These are phyloP conservation scores for Samia ricini DNA, from an alignment of 1,140 invertebrate genomes.

Conservation along the genomic window DNA sequence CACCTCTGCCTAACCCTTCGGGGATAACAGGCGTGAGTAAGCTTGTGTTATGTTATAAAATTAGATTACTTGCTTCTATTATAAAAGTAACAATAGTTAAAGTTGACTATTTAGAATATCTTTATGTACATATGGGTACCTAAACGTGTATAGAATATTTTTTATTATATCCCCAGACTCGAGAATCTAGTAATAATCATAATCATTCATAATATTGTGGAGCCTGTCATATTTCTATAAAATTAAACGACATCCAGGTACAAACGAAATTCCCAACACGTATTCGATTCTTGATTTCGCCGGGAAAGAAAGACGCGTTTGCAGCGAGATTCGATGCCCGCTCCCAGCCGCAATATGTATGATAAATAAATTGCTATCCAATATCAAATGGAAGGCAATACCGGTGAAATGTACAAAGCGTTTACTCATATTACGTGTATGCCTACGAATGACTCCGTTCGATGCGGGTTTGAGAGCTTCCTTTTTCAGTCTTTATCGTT, in stretches of 20 bases:
- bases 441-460: slow-evolving; percentile 24
- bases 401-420: slow-evolving; percentile 68
- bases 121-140: no score
- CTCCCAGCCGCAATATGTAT: slow-evolving; percentile 70
- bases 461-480: neutral
- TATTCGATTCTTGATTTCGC: slow-evolving; percentile 68
- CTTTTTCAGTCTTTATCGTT: neutral
- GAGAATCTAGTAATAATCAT: neutral
- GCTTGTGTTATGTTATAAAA: no score
- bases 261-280: slow-evolving; percentile 56
- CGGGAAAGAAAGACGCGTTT: slow-evolving; percentile 59
- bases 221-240: slow-evolving; percentile 9
- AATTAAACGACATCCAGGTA: slow-evolving; percentile 33
- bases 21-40: no score
- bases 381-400: slow-evolving; percentile 72
- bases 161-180: neutral
- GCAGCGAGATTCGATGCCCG: slow-evolving; percentile 54
- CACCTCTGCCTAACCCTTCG: no score
- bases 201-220: neutral
- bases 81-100: neutral
- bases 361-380: slow-evolving; percentile 77
- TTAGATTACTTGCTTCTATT: neutral
- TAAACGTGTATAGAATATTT: no score
- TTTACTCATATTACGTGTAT: slow-evolving; percentile 55
- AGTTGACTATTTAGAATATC: neutral